phyloP scores from a whole-genome alignment of 2,797 vertebrate species.

The Bovichtus variegatus region DNA sequence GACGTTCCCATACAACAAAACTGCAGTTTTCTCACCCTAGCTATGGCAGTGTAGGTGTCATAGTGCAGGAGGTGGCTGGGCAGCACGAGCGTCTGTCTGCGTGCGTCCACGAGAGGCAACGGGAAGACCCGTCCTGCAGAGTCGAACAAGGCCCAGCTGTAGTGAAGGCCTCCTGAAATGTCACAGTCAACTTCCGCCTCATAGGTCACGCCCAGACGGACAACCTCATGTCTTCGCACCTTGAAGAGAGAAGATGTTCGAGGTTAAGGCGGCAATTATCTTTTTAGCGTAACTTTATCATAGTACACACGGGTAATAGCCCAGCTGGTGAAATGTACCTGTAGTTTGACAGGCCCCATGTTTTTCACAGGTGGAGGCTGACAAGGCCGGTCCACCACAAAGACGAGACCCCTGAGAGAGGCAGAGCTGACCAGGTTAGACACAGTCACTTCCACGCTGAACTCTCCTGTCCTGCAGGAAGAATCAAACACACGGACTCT shows the following conservation, averaged over 20 bases:
- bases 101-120: conserved; percentile 69
- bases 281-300: neutral
- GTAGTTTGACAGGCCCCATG: conserved; percentile 85
- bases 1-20: too few relatives aligned
- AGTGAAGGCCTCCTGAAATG: conserved; percentile 80
- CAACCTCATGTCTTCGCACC: conserved; percentile 82
- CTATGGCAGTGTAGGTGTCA: conserved; percentile 84
- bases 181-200: conserved; percentile 85
- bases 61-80: conserved; percentile 81
- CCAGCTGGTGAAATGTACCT: conserved; percentile 75
- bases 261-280: neutral
- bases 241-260: conserved; percentile 43
- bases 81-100: conserved; percentile 79
- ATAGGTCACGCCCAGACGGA: conserved; percentile 85
- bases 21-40: conserved; percentile 81
- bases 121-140: conserved; percentile 63
- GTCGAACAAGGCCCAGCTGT: conserved; percentile 84
- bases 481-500: conserved; percentile 15
- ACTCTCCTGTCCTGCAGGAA: conserved; percentile 85
- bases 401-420: conserved; percentile 82
- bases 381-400: conserved; percentile 84
- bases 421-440: conserved; percentile 86
- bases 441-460: conserved; percentile 78
- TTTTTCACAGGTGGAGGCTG: conserved; percentile 88
- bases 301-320: neutral